Percentiles rank a stretch among this genome's conserved stretches.
Conservation (phyloP, 1,140 invertebrate genomes). For the Trachymyrmex septentrionalis region DNA sequence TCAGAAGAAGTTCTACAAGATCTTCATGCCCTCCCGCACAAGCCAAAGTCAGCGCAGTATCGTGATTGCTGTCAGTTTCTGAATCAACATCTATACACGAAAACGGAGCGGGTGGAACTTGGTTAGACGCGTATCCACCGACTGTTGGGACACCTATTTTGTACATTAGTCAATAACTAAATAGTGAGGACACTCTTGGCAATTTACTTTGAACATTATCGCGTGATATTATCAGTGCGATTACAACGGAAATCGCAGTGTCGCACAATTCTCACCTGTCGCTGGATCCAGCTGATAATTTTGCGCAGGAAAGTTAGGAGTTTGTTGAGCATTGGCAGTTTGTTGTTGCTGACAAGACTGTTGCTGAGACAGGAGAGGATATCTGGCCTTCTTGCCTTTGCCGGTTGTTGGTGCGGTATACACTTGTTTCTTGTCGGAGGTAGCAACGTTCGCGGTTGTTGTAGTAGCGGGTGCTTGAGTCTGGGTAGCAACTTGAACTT, state of each 20-base stretch:
- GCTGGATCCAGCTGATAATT: slow-evolving; percentile 86
- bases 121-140: slow-evolving; percentile 81
- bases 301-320: slow-evolving; percentile 84
- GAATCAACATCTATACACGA: slow-evolving; percentile 96
- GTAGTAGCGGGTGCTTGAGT: slow-evolving; percentile 85
- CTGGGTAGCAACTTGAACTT: slow-evolving; percentile 89
- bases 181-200: slow-evolving; percentile 30
- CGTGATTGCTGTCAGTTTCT: slow-evolving; percentile 99
- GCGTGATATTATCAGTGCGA: not conserved
- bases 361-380: slow-evolving; percentile 85
- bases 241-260: not conserved
- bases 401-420: slow-evolving; percentile 80
- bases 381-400: slow-evolving; percentile 83
- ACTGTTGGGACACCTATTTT: slow-evolving; percentile 77
- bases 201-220: not conserved
- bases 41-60: slow-evolving; percentile 98
- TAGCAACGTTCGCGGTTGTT: slow-evolving; percentile 77
- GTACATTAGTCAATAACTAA: slow-evolving; percentile 80
- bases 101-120: slow-evolving; percentile 86
- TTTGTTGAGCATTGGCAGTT: slow-evolving; percentile 79
- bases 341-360: slow-evolving; percentile 79
- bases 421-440: slow-evolving; percentile 83
- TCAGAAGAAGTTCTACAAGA: slow-evolving; percentile 96
- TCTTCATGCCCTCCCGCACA: slow-evolving; percentile 99
- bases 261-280: slow-evolving; percentile 80